These are phyloP conservation scores for Epistrophe grossulariae DNA, from an alignment of 2,888 invertebrate species.

Conservation along the genomic window DNA sequence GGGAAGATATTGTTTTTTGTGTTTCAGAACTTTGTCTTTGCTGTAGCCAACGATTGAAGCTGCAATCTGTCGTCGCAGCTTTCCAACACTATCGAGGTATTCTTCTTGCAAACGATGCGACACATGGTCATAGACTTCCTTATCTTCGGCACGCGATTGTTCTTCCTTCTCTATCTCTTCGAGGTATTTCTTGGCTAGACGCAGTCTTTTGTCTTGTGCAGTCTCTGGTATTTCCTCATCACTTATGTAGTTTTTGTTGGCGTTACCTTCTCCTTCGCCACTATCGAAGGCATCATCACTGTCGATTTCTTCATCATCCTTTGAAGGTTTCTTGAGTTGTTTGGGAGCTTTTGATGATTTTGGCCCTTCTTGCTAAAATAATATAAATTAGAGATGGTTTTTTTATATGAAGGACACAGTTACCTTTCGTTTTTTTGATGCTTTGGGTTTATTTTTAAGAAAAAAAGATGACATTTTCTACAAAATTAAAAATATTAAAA, in stretches of 20 bases:
- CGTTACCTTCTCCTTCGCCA: slow-evolving; percentile 75
- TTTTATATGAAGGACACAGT: neutral
- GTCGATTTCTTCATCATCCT: slow-evolving; percentile 87
- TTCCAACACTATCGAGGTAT: slow-evolving; percentile 93
- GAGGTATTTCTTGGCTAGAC: slow-evolving; percentile 95
- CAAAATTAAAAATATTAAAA: neutral
- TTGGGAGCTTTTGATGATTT: slow-evolving; percentile 65
- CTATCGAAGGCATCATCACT: slow-evolving; percentile 87
- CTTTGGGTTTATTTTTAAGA: slow-evolving; percentile 86
- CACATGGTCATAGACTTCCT: slow-evolving; percentile 85
- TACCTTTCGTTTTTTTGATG: slow-evolving; percentile 85
- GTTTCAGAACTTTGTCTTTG: slow-evolving; percentile 85
- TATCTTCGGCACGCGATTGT: slow-evolving; percentile 87
- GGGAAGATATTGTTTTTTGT: slow-evolving; percentile 91
- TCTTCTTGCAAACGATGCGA: slow-evolving; percentile 92
- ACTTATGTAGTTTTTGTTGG: slow-evolving; percentile 78
- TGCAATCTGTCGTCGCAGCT: slow-evolving; percentile 90
- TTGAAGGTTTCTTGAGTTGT: slow-evolving; percentile 69
- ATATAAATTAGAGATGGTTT: slow-evolving; percentile 22
- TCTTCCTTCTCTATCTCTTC: slow-evolving; percentile 94
- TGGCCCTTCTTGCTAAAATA: slow-evolving; percentile 49
- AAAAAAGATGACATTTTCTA: slow-evolving; percentile 85
- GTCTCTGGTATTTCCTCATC: slow-evolving; percentile 87
- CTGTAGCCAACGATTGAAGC: slow-evolving; percentile 85
- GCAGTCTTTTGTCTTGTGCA: slow-evolving; percentile 94